Percentiles rank a stretch among this genome's conserved stretches.
Conservation (phyloP, 1,140 invertebrate genomes). For the Caenorhabditis latens region DNA sequence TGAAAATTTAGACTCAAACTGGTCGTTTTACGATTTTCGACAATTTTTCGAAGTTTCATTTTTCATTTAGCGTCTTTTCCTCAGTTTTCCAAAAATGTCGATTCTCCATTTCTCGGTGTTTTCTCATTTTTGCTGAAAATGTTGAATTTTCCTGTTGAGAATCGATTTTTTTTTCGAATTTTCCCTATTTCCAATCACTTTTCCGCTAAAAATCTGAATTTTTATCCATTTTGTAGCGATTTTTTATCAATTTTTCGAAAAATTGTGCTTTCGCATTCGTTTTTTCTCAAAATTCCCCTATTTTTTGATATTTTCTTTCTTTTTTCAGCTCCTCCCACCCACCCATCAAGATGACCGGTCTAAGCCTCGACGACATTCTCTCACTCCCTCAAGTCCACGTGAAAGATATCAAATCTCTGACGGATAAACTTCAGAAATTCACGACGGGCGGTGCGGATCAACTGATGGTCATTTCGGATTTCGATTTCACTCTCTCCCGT, state of each 20-base stretch:
- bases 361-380: background rate
- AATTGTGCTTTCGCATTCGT: no score
- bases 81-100: no score
- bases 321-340: conserved; percentile 18
- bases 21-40: no score
- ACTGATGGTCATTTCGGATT: conserved; percentile 83
- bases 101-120: no score
- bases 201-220: no score
- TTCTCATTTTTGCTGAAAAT: background rate
- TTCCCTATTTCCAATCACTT: background rate
- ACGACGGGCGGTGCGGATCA: conserved; percentile 18
- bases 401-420: conserved; percentile 42
- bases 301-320: no score
- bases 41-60: no score
- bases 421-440: conserved; percentile 28
- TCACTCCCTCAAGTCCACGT: conserved; percentile 15
- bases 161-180: background rate
- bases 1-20: no score
- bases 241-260: no score
- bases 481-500: conserved; percentile 85
- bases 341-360: conserved; percentile 5
- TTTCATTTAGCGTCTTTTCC: no score
- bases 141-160: background rate
- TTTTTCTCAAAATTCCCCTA: no score
- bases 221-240: no score